A percentile compares a stretch with the other conserved stretches of the same genome.
These are phyloP conservation scores for Heteromurus nitidus DNA, from an alignment of 2,888 invertebrate species.

Conservation along the genomic window DNA sequence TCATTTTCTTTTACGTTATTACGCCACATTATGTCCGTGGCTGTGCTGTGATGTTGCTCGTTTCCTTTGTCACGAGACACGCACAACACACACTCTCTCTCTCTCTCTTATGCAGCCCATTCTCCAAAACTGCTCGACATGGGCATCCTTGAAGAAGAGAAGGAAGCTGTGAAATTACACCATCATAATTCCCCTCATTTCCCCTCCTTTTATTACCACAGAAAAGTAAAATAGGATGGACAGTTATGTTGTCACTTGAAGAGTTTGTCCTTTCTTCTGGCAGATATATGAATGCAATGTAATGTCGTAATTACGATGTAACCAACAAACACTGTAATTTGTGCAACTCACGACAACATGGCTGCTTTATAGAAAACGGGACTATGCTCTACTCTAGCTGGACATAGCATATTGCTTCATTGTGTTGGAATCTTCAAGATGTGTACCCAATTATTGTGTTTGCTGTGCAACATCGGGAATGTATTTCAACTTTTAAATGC, in stretches of 20 bases:
- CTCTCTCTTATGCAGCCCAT: too few relatives aligned
- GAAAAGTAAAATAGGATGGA: constrained; percentile 26
- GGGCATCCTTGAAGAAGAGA: too few relatives aligned
- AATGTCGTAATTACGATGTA: constrained; percentile 40
- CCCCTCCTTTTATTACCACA: constrained; percentile 21
- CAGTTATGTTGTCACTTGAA: constrained; percentile 28
- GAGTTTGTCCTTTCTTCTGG: constrained; percentile 31
- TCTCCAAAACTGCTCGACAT: too few relatives aligned
- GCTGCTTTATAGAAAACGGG: constrained; percentile 18
- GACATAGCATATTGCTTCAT: too few relatives aligned
- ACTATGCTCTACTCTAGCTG: too few relatives aligned
- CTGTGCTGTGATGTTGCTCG: constrained; percentile 31
- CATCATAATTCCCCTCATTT: constrained; percentile 41
- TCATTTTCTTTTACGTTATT: constrained; percentile 50
- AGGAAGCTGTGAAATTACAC: too few relatives aligned
- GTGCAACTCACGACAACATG: not conserved
- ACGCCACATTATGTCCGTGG: constrained; percentile 52
- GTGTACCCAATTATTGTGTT: too few relatives aligned
- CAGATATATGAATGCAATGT: constrained; percentile 33
- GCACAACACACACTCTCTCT: not conserved
- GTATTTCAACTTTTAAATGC: too few relatives aligned
- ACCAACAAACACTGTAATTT: constrained; percentile 8
- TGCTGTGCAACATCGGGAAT: too few relatives aligned
- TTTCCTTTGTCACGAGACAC: constrained; percentile 22
- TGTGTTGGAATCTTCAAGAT: too few relatives aligned